Evolutionary conservation across 2,888 invertebrate species (phyloP), one percentile per base, ranked within the genome.

Genomic region (Yponomeuta cagnagella): DNA sequence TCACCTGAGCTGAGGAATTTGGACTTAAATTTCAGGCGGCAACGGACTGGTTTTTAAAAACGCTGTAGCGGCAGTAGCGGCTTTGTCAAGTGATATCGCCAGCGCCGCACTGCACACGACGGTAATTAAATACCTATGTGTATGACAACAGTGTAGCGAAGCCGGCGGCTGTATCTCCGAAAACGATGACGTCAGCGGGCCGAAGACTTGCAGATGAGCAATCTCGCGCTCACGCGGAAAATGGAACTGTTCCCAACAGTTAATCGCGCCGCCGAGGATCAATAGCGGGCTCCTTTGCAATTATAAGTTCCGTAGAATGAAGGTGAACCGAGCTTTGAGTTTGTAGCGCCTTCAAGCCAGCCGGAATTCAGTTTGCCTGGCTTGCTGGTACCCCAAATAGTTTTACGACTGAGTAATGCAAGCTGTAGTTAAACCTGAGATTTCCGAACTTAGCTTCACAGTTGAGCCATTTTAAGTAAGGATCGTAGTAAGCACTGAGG

Each of bases 71-170:
- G 9, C n/a, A 15, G 37, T 33, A 67, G 48, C 73, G 71, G 75
- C 66, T 79, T 79, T 73, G 71, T 68, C 52, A 65, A 72, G 80
- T 82, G 31, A 80, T 84, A 73, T 84, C 90, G 79, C 88, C 93
- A 82, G 91, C 94, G 85, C 90, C 91, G 91, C 91, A 92, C 91
- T 92, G 91, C 92, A 91, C 89, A 92, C 90, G 90, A 84, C 84
- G 83, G 86, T 90, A 89, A 90, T 90, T 90, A 90, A 90, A 90
- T 90, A 90, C 88, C 70, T 70, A 63, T 70, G 88, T 90, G 88
- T 90, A 90, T 90, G 88, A 91, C 89, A 90, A 90, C 90, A 88
- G 85, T 83, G 78, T 65, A 70, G 70, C 79, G 78, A 82, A 80
- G 81, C 80, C 81, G 77, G 87, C 80, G 84, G 88, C 88, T 90